A percentile compares a stretch with the other conserved stretches of the same genome.
These are phyloP conservation scores for Lepidothrix coronata DNA, from an alignment of 2,113 vertebrate species.

Conservation along the genomic window DNA sequence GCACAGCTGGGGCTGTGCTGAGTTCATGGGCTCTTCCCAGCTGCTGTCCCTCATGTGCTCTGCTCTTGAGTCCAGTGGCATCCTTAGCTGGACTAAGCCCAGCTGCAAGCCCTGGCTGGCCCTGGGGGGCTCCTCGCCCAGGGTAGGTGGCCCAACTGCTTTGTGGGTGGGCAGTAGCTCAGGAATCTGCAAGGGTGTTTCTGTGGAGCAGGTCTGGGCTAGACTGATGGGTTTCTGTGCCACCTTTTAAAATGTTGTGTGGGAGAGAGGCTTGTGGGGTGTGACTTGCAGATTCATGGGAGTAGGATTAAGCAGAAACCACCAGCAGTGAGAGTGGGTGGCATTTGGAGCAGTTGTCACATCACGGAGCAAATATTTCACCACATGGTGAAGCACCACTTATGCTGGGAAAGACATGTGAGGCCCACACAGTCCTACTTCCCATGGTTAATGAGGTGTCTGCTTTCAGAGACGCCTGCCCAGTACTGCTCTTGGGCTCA, in stretches of 20 bases:
- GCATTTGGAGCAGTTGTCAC: not conserved
- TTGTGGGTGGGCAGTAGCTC: not conserved
- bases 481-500: not conserved
- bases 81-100: not conserved
- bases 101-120: not conserved
- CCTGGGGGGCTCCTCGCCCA: not conserved
- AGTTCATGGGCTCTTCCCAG: not conserved
- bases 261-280: not conserved
- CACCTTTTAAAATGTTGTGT: not conserved
- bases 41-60: accelerated
- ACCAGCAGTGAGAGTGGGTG: not conserved
- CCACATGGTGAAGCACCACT: not conserved
- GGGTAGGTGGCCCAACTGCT: not conserved
- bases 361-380: not conserved
- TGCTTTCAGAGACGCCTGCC: not conserved
- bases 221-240: not conserved
- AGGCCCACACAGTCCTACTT: not conserved
- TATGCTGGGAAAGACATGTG: accelerated
- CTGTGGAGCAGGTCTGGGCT: not conserved
- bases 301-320: too few relatives aligned
- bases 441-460: not conserved
- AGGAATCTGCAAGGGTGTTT: not conserved
- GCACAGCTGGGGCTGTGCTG: accelerated
- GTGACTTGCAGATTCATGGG: not conserved
- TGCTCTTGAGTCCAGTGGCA: too few relatives aligned